Conservation (phyloP, 1,140 invertebrate genomes). For the Tetraneura akinire region DNA sequence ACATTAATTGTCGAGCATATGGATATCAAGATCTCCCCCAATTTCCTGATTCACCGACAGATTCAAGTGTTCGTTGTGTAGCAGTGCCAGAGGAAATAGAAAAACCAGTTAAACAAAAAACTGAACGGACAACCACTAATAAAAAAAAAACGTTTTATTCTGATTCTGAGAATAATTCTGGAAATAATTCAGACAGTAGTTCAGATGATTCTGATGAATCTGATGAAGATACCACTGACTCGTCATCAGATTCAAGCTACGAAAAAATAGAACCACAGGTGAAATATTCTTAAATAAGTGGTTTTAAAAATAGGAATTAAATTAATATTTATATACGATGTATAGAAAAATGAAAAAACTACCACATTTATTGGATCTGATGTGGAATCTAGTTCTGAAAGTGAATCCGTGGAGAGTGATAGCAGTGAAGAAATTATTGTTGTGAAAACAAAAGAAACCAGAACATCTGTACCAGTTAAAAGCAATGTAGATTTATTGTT, state of each 20-base stretch:
- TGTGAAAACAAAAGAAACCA: slow-evolving; percentile 55
- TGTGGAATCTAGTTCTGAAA: slow-evolving; percentile 55
- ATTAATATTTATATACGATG: neutral
- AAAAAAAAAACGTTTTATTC: slow-evolving; percentile 65
- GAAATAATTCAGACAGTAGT: neutral
- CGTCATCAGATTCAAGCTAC: slow-evolving; percentile 57
- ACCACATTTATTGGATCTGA: slow-evolving; percentile 41
- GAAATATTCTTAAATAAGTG: neutral
- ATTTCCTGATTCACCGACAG: slow-evolving; percentile 78
- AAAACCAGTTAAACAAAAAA: slow-evolving; percentile 55
- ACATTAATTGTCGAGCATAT: slow-evolving; percentile 79
- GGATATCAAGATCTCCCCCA: slow-evolving; percentile 88
- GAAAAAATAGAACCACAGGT: slow-evolving; percentile 47
- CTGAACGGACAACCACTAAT: slow-evolving; percentile 52
- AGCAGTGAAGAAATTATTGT: slow-evolving; percentile 57
- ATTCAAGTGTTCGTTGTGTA: slow-evolving; percentile 70
- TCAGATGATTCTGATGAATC: slow-evolving; percentile 14
- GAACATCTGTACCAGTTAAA: slow-evolving; percentile 6
- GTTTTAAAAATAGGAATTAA: neutral
- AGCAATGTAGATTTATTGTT: slow-evolving; percentile 80
- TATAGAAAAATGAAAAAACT: slow-evolving; percentile 7
- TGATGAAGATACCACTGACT: slow-evolving; percentile 52
- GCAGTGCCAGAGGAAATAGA: slow-evolving; percentile 33
- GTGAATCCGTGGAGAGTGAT: slow-evolving; percentile 59
- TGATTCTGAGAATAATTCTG: slow-evolving; percentile 55